Base-by-base conservation (phyloP, 2,797 vertebrate genomes). In the Argyrosomus regius region DNA sequence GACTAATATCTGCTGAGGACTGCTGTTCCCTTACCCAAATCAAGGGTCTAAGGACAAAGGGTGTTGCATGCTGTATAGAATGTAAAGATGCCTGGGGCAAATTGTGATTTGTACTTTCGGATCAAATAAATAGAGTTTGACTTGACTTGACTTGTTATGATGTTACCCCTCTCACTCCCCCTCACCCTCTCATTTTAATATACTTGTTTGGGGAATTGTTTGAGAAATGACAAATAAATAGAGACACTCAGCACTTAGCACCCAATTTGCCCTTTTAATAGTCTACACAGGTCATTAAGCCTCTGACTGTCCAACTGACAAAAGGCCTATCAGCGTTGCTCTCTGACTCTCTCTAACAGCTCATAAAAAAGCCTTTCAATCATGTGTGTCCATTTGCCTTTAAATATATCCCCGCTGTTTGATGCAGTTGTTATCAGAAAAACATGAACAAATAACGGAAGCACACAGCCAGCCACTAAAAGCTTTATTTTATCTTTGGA, bases 261-360 rank as follows among this genome's bases (percentile, higher is more conserved):
- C 60, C 87, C 70, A 90, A 83, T 90, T 90, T 86, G 75, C 76
- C 83, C 84, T 85, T 94, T 88, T 83, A 84, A 86, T 50, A 84
- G 80, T 86, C 83, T 84, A 53, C 74, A 92, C 22, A 77, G 90
- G 84, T 88, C 93, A 95, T 94, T 91, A 93, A 88, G 78, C 80
- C 75, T 72, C 61, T 65, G 73, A 89, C 72, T 85, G 83, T 66
- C 86, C 74, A 17, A 80, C 64, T 82, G 83, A 90, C 80, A 71
- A 64, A 85, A 68, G 41, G 67, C 86, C 80, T 78, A 67, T 13
- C 39, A 68, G 78, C 45, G 16, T 43, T 63, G 35, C n/a, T 69
- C 60, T 28, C 57, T 28, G 53, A 60, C 77, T 86, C 79, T 62
- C 53, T 72, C 62, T 60, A 69, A 62, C 68, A 52, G 73, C 85